A percentile compares a stretch with the other conserved stretches of the same genome.
These are phyloP conservation scores for Onychostoma macrolepis DNA, from an alignment of 2,113 vertebrate species.

Conservation along the genomic window DNA sequence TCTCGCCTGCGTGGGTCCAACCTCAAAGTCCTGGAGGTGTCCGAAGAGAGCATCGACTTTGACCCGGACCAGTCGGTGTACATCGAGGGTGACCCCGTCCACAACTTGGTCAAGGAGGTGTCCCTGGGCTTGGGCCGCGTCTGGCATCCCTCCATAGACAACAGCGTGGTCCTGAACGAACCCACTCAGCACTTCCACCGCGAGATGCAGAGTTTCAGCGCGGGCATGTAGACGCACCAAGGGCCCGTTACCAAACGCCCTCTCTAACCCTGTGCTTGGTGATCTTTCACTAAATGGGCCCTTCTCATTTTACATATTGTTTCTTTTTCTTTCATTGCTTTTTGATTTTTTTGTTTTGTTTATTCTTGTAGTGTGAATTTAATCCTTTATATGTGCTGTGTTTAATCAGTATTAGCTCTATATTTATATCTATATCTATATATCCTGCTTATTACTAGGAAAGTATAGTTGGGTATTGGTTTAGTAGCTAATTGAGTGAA, in stretches of 20 bases:
- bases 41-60: slow-evolving; percentile 97
- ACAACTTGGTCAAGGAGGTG: slow-evolving; percentile 96
- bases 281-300: slow-evolving; percentile 59
- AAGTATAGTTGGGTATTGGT: slow-evolving; percentile 88
- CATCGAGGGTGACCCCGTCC: slow-evolving; percentile 92
- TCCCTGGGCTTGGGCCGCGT: slow-evolving; percentile 90
- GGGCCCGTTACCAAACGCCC: slow-evolving; percentile 54
- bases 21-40: slow-evolving; percentile 91
- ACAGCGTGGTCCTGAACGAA: slow-evolving; percentile 90
- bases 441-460: slow-evolving; percentile 91
- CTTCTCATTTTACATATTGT: slow-evolving; percentile 65
- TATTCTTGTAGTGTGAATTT: slow-evolving; percentile 85
- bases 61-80: slow-evolving; percentile 91
- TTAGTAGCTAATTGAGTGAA: slow-evolving; percentile 83
- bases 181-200: slow-evolving; percentile 95
- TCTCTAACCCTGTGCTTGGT: slow-evolving; percentile 57
- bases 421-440: slow-evolving; percentile 89
- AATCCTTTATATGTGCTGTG: slow-evolving; percentile 87
- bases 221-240: slow-evolving; percentile 84
- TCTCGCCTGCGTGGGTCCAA: slow-evolving; percentile 94
- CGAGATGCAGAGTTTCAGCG: slow-evolving; percentile 95
- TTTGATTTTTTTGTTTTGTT: slow-evolving; percentile 62
- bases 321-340: slow-evolving; percentile 49
- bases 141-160: slow-evolving; percentile 94
- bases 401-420: slow-evolving; percentile 95